These are phyloP conservation scores for Mesocricetus auratus DNA, from an alignment of 2,113 vertebrate genomes.

Conservation along the genomic window DNA sequence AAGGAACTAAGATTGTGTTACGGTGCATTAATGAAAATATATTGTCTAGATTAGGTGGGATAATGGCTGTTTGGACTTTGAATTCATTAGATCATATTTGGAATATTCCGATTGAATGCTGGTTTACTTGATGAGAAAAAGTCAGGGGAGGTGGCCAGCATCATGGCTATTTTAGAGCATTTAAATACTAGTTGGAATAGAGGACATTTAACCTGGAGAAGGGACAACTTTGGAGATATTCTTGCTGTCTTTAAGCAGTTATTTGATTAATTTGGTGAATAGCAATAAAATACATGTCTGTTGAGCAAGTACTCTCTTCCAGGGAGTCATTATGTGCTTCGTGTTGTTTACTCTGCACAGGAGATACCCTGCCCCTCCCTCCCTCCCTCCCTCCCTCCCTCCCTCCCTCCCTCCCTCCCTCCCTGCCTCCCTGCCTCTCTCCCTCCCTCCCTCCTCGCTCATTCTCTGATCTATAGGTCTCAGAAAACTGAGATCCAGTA, in stretches of 20 bases:
- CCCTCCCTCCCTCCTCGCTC: no score
- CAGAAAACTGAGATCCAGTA: not conserved
- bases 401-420: accelerated
- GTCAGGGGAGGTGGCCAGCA: not conserved
- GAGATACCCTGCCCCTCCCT: not conserved
- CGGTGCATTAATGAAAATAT: conserved; percentile 64
- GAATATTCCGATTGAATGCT: conserved; percentile 35
- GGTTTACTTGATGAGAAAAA: conserved; percentile 50
- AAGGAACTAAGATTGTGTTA: conserved; percentile 59
- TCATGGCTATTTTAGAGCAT: conserved; percentile 27
- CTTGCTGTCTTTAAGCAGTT: conserved; percentile 26
- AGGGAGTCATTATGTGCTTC: conserved; percentile 24
- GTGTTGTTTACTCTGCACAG: not conserved
- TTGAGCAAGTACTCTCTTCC: not conserved
- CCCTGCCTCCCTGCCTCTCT: not conserved
- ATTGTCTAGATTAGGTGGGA: conserved; percentile 24
- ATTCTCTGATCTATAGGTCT: not conserved
- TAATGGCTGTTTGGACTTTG: conserved; percentile 47
- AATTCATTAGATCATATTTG: conserved; percentile 67
- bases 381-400: no score
- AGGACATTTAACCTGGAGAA: conserved; percentile 46
- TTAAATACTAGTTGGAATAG: conserved; percentile 10
- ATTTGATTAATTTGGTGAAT: conserved; percentile 45
- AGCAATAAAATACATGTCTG: conserved; percentile 33
- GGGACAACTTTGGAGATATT: not conserved